Evolutionary conservation across 2,888 invertebrate genomes (phyloP).

Genomic region (Hemaris fuciformis): DNA sequence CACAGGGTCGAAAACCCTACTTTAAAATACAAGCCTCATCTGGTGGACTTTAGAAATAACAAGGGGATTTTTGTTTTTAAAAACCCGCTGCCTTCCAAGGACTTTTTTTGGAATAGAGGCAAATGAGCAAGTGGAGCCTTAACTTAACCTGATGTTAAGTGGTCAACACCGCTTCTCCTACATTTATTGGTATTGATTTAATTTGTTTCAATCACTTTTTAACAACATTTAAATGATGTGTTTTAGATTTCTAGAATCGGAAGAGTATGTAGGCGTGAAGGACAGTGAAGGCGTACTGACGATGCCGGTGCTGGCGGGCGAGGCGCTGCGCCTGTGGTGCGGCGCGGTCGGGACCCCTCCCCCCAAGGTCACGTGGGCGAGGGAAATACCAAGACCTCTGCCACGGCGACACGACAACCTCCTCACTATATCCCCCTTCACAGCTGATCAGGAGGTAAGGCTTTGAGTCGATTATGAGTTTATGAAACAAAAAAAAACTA

Average conservation of each 20-base stretch:
- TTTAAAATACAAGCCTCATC: no score
- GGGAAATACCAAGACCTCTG: conserved; percentile 73
- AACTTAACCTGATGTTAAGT: no score
- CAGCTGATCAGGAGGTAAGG: conserved; percentile 60
- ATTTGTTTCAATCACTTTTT: background rate
- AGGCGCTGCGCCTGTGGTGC: conserved; percentile 82
- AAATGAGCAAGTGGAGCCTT: no score
- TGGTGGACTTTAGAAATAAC: no score
- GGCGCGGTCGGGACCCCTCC: conserved; percentile 83
- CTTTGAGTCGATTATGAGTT: background rate
- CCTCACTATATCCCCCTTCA: conserved; percentile 66
- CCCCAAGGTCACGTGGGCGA: conserved; percentile 82
- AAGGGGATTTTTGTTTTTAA: no score
- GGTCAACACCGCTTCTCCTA: no score
- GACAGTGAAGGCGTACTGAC: conserved; percentile 61
- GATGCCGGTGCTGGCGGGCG: conserved; percentile 51
- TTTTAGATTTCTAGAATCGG: conserved; percentile 64
- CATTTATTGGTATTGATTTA: no score
- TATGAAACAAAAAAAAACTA: background rate
- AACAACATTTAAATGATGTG: background rate
- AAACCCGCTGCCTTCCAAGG: no score
- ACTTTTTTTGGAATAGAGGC: no score
- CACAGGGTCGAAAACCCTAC: no score
- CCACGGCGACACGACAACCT: conserved; percentile 52
- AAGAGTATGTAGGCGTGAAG: conserved; percentile 62